phyloP scores from a whole-genome alignment of 2,888 invertebrate genomes.

The Drosophila engyochracea region DNA sequence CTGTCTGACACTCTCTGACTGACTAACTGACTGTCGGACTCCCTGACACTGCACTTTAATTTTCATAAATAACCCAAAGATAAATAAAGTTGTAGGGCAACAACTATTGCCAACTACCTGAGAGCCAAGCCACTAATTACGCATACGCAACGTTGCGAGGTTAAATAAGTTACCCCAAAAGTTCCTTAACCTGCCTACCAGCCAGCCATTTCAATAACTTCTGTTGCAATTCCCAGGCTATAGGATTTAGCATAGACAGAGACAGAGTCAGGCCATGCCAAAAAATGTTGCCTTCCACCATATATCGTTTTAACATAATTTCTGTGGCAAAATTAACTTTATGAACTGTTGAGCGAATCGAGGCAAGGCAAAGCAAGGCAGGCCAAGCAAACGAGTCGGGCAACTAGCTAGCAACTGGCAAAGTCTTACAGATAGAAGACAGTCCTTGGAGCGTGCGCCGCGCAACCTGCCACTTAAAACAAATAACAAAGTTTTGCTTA shows the following conservation, averaged over 20 bases:
- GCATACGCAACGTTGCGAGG: conserved; percentile 75
- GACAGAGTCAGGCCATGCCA: conserved; percentile 22
- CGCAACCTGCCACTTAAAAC: conserved; percentile 81
- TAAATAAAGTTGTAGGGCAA: conserved; percentile 44
- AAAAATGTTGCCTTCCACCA: conserved; percentile 61
- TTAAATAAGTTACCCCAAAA: conserved; percentile 61
- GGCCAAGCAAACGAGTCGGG: conserved; percentile 13
- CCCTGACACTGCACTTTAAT: conserved; percentile 62
- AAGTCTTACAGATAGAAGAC: conserved; percentile 38
- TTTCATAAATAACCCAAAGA: conserved; percentile 75
- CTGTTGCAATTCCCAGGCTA: conserved; percentile 71
- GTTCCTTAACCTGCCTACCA: conserved; percentile 70
- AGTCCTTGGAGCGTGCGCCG: conserved; percentile 59
- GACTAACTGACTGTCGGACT: conserved; percentile 1
- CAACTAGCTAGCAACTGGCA: conserved; percentile 24
- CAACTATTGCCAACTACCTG: conserved; percentile 67
- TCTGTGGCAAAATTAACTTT: conserved; percentile 83
- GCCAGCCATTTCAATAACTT: conserved; percentile 72
- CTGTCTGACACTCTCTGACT: conserved; percentile 1
- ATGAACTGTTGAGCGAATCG: conserved; percentile 81
- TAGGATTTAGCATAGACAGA: conserved; percentile 30
- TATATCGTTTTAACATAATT: conserved; percentile 83
- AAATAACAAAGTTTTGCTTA: conserved; percentile 82
- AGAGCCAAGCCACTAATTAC: conserved; percentile 75
- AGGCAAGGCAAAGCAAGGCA: conserved; percentile 6